Conservation (phyloP, 2,888 invertebrate species). For the Platycnemis pennipes region DNA sequence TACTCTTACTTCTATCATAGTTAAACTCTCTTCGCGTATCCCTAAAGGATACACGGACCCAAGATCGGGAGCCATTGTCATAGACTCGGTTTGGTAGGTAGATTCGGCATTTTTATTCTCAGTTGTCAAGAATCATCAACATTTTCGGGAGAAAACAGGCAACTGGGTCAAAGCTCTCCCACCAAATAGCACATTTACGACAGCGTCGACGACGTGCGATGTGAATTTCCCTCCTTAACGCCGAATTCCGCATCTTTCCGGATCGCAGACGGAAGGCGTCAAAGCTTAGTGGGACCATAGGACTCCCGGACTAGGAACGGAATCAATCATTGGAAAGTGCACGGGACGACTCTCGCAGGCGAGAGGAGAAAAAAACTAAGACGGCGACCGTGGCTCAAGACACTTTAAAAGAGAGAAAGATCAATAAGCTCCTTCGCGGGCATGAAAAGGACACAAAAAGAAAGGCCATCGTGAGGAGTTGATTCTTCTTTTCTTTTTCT, state of each 20-base stretch:
- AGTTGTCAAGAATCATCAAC: no score
- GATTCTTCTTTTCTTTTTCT: not conserved
- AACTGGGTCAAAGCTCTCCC: not conserved
- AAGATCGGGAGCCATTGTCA: no score
- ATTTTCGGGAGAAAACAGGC: no score
- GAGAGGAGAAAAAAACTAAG: not conserved
- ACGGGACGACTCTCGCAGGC: not conserved
- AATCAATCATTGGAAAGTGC: constrained; percentile 1
- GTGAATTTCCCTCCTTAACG: not conserved
- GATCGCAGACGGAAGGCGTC: not conserved
- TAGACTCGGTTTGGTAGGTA: no score
- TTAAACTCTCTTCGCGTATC: no score
- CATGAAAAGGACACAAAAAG: not conserved
- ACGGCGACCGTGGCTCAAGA: not conserved
- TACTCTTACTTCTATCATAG: no score
- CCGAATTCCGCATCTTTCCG: not conserved
- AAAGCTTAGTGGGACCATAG: no score
- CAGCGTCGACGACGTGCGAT: not conserved
- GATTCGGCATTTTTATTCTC: no score
- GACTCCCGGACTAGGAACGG: no score
- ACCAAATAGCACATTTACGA: not conserved
- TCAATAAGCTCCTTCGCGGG: not conserved
- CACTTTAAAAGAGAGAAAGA: constrained; percentile 12
- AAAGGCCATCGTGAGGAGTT: not conserved
- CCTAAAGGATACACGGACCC: no score